These are phyloP conservation scores for Ibycter americanus DNA, from an alignment of 2,797 vertebrate species.

Conservation along the genomic window DNA sequence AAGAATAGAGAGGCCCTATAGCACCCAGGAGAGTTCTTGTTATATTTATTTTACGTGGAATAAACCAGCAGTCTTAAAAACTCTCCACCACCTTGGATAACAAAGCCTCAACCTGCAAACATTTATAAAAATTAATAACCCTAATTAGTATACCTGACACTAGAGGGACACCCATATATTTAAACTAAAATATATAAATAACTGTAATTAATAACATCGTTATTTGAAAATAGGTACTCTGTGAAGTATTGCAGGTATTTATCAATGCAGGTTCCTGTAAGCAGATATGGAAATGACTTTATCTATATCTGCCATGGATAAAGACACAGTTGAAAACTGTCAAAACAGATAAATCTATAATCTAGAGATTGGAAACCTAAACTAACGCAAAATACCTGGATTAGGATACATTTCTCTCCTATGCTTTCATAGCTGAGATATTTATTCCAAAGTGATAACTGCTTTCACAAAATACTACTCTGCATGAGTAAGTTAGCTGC, in stretches of 20 bases:
- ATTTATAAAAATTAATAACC: background rate
- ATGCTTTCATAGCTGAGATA: background rate
- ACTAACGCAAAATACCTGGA: background rate
- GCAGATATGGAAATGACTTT: background rate
- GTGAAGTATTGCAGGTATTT: background rate
- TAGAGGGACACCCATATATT: background rate
- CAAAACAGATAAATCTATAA: background rate
- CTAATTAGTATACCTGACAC: background rate
- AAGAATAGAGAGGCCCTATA: background rate
- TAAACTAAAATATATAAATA: background rate
- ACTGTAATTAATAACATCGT: background rate
- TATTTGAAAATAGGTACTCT: background rate
- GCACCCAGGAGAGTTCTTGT: background rate
- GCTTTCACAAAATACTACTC: background rate
- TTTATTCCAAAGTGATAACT: background rate
- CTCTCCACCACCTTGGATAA: background rate
- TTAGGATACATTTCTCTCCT: background rate
- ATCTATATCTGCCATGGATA: background rate
- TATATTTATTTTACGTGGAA: background rate
- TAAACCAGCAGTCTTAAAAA: background rate
- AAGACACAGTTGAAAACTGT: background rate
- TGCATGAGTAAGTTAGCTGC: background rate
- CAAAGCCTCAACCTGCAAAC: background rate
- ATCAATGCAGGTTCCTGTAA: background rate
- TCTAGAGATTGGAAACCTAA: background rate